Evolutionary conservation across 2,888 invertebrate species (phyloP).

Genomic region (Pristionchus japonicus): DNA sequence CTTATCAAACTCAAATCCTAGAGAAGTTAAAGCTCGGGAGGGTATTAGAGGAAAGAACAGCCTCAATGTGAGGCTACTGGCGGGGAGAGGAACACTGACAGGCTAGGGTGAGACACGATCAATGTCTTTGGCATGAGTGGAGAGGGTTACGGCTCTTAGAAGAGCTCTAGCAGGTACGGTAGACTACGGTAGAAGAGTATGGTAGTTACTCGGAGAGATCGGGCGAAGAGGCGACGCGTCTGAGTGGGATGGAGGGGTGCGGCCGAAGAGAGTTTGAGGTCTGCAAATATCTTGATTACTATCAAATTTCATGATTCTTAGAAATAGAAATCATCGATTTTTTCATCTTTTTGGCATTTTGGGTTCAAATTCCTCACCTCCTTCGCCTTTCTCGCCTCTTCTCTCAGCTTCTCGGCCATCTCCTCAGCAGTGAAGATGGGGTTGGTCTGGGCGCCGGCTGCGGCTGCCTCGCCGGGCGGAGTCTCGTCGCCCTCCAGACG

Average conservation of each 20-base stretch:
- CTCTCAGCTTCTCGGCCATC: slow-evolving; percentile 19
- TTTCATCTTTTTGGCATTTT: neutral
- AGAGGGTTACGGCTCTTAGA: too few relatives aligned
- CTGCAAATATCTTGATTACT: neutral
- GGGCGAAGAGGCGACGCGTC: slow-evolving; percentile 39
- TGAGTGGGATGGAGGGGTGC: neutral
- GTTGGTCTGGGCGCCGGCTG: neutral
- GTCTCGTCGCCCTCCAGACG: slow-evolving; percentile 57
- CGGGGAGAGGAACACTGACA: neutral
- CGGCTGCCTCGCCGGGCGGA: slow-evolving; percentile 52
- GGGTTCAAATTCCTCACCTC: neutral
- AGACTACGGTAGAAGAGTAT: neutral
- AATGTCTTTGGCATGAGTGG: neutral
- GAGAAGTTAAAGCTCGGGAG: neutral
- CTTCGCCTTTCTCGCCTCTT: slow-evolving; percentile 25
- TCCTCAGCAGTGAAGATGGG: slow-evolving; percentile 49
- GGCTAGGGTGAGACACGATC: neutral
- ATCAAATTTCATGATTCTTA: neutral
- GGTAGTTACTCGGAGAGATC: slow-evolving; percentile 30
- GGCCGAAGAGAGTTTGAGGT: slow-evolving; percentile 24
- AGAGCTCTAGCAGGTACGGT: too few relatives aligned
- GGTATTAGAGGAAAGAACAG: neutral
- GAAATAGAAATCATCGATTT: too few relatives aligned
- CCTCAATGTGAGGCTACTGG: slow-evolving; percentile 2
- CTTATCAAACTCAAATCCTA: neutral